A percentile compares a stretch with the other conserved stretches of the same genome.
Evolutionary conservation across 2,888 invertebrate genomes (phyloP).

Genomic region (Agrochola macilenta): DNA sequence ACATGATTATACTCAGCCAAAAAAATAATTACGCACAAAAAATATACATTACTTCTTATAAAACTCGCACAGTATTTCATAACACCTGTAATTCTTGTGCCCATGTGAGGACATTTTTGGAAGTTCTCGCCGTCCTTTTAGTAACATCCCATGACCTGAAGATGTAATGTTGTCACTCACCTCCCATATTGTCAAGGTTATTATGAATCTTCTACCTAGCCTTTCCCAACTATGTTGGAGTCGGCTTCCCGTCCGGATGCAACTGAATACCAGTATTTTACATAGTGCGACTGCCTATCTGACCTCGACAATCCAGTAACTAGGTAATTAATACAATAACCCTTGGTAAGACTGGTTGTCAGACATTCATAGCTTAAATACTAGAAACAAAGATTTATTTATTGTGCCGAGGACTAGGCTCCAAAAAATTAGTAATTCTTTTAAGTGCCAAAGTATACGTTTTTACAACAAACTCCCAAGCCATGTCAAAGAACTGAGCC

Average conservation of each 20-base stretch:
- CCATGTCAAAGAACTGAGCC: too few relatives aligned
- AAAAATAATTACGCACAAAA: conserved; percentile 9
- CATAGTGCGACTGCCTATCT: background rate
- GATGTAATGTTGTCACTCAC: conserved; percentile 10
- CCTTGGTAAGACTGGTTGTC: background rate
- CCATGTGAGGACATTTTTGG: conserved; percentile 19
- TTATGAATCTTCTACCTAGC: background rate
- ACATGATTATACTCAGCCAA: background rate
- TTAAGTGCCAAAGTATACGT: too few relatives aligned
- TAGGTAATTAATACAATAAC: background rate
- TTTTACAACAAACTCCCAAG: too few relatives aligned
- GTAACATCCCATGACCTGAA: conserved; percentile 47
- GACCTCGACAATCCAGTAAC: background rate
- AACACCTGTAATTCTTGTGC: conserved; percentile 23
- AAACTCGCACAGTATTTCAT: conserved; percentile 7
- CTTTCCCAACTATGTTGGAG: background rate
- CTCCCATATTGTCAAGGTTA: conserved; percentile 37
- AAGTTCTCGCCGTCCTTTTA: conserved; percentile 40
- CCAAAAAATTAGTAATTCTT: too few relatives aligned
- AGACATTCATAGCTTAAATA: too few relatives aligned
- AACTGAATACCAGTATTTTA: background rate
- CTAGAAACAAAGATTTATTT: too few relatives aligned
- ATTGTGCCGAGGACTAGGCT: too few relatives aligned
- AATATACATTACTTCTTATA: conserved; percentile 1
- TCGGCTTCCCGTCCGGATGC: background rate